Conservation (phyloP, 2,888 invertebrate genomes). For the Megaustenia siamemsis region DNA sequence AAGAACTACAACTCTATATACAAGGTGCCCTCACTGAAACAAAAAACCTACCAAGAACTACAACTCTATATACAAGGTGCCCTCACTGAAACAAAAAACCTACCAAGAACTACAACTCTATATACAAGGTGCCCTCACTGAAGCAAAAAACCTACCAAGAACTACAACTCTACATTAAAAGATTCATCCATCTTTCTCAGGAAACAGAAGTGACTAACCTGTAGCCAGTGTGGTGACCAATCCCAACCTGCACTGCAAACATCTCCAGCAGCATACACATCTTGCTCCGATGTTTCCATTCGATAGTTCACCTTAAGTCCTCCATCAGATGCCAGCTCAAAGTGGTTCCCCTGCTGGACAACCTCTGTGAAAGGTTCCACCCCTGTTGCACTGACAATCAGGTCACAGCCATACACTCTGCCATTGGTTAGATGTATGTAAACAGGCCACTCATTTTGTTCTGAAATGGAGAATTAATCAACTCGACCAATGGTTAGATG, state of each 20-base stretch:
- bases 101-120: no score
- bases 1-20: no score
- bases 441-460: slow-evolving; percentile 83
- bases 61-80: no score
- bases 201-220: slow-evolving; percentile 70
- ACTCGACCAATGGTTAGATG: slow-evolving; percentile 87
- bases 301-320: slow-evolving; percentile 91
- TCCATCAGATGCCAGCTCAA: slow-evolving; percentile 84
- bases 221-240: slow-evolving; percentile 78
- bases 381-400: slow-evolving; percentile 97
- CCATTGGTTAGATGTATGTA: slow-evolving; percentile 88
- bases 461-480: slow-evolving; percentile 15
- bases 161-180: no score
- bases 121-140: no score
- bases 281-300: slow-evolving; percentile 88
- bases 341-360: slow-evolving; percentile 71
- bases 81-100: no score
- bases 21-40: no score
- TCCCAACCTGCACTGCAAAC: slow-evolving; percentile 91
- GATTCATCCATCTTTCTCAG: no score
- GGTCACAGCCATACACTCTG: slow-evolving; percentile 88
- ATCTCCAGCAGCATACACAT: slow-evolving; percentile 97
- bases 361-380: slow-evolving; percentile 84
- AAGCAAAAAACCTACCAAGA: no score
- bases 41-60: no score